Evolutionary conservation across 2,797 vertebrate species (phyloP).

Genomic region (Poecilia velifera): DNA sequence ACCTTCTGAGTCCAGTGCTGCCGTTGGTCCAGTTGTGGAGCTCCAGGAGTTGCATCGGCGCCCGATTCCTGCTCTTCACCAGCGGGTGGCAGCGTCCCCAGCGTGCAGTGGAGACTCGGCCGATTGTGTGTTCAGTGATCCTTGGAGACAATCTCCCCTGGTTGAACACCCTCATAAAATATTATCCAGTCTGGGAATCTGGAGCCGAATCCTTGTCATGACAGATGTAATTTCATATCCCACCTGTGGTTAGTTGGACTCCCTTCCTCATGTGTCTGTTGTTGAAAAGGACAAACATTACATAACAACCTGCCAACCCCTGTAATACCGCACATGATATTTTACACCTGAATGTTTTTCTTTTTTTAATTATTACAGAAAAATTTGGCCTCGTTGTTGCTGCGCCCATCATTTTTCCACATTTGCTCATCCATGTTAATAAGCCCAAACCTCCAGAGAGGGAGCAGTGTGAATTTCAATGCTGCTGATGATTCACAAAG

Average conservation of each 20-base stretch:
- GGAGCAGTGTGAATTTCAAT: conserved; percentile 65
- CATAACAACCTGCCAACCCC: conserved; percentile 17
- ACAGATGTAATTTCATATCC: background rate
- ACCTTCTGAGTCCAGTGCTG: background rate
- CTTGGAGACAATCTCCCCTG: conserved; percentile 22
- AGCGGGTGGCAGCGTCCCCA: conserved; percentile 68
- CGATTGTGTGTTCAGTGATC: conserved; percentile 41
- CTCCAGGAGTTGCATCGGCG: background rate
- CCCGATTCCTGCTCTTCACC: conserved; percentile 54
- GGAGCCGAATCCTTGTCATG: conserved; percentile 4
- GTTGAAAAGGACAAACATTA: conserved; percentile 1
- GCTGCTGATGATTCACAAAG: conserved; percentile 75
- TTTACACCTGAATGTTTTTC: conserved; percentile 13
- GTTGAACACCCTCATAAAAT: conserved; percentile 15
- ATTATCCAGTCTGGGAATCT: conserved; percentile 15
- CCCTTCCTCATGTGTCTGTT: background rate
- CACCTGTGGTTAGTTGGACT: conserved; percentile 12
- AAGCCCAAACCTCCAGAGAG: conserved; percentile 44
- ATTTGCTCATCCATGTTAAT: conserved; percentile 64
- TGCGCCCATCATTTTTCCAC: conserved; percentile 25
- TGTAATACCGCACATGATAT: conserved; percentile 9
- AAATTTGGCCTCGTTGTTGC: conserved; percentile 16
- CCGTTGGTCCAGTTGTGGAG: background rate
- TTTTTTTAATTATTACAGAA: background rate
- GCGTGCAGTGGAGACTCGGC: conserved; percentile 9